Percentiles rank a stretch among this genome's conserved stretches.
Evolutionary conservation across 2,888 invertebrate genomes (phyloP).

Genomic region (Cephalotes varians): DNA sequence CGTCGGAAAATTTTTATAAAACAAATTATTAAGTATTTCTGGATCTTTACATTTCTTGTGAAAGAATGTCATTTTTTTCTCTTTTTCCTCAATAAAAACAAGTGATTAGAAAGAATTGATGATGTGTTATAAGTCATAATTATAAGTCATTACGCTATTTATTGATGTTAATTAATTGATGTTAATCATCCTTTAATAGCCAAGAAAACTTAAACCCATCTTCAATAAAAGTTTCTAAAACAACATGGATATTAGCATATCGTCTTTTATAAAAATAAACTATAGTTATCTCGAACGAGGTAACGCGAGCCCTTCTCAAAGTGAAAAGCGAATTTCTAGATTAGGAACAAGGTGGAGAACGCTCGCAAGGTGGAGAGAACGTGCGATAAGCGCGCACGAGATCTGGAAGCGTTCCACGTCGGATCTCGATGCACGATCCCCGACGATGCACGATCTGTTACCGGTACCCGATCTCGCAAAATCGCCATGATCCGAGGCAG

Average conservation of each 20-base stretch:
- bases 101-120: not conserved
- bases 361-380: conserved; percentile 14
- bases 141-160: not conserved
- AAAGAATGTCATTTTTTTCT: not conserved
- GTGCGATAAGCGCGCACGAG: conserved; percentile 46
- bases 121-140: not conserved
- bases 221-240: not conserved
- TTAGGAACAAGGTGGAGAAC: conserved; percentile 41
- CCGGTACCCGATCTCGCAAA: conserved; percentile 50
- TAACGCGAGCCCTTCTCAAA: conserved; percentile 22
- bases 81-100: not conserved
- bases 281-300: conserved; percentile 6
- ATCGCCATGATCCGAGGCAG: conserved; percentile 67
- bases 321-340: conserved; percentile 38
- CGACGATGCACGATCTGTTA: conserved; percentile 61
- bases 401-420: conserved; percentile 45
- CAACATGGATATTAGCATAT: conserved; percentile 15
- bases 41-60: not conserved
- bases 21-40: not conserved
- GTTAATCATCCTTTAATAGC: not conserved
- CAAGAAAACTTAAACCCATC: not conserved
- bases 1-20: not conserved
- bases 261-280: conserved; percentile 16
- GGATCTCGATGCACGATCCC: conserved; percentile 50
- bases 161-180: not conserved